Evolutionary conservation across 2,797 vertebrate genomes (phyloP), one percentile per base, ranked within the genome.

Genomic region (Syndactyla subalaris): DNA sequence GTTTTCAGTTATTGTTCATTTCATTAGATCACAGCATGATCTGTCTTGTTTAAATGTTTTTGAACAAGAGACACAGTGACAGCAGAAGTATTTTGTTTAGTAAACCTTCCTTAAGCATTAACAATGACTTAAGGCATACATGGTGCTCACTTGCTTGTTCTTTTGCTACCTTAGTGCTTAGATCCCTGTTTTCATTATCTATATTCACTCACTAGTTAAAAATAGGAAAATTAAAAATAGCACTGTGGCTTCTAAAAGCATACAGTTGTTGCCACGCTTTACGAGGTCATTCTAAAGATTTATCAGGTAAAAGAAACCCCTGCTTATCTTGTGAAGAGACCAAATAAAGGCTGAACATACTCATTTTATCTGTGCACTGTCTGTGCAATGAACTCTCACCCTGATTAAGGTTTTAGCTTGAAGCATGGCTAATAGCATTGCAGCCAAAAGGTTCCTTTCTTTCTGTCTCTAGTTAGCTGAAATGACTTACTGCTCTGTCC

Each of bases 331-430:
- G 10, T 29, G 38, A 66, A 74, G 59, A 85, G n/a, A 80, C 74
- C 62, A 79, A 38, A 76, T 62, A 39, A 82, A 92, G 68, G 65
- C 70, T 73, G 88, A 86, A 81, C 61, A 21, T 93, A 63, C 5
- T 93, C 18, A 63, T 75, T 95, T 96, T 92, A 93, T 95, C 94
- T 89, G 65, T 93, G 85, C 5, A 3, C 75, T 95, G 8, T 96
- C 95, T 95, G 96, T 96, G 91, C 94, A 85, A 17, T 97, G 97
- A 97, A 95, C 96, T 96, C 85, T 97, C 93, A 95, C 89, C 93
- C 95, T 95, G 95, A 96, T 97, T 94, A 97, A 83, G 85, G 94
- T 88, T 97, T 97, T 93, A 88, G 87, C 81, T 62, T 79, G 80
- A 80, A 89, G 95, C 95, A 91, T 96, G 91, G 71, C 94, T 95